Percentiles rank a stretch among this genome's conserved stretches.
Evolutionary conservation across 1,140 invertebrate genomes (phyloP).

Genomic region (Temnothorax longispinosus): DNA sequence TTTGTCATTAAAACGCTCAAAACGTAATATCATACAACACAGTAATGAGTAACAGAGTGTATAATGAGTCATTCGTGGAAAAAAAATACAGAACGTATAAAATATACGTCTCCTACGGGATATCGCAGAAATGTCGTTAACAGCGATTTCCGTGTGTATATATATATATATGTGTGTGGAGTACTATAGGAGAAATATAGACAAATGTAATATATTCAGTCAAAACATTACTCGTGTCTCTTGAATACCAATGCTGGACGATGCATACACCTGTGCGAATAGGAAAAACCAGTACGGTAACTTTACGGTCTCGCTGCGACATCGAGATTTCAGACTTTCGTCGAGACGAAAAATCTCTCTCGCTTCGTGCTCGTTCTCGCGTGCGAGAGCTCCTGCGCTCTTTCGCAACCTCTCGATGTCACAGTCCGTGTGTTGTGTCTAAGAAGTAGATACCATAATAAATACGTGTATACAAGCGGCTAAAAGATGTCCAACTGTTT

Average conservation of each 20-base stretch:
- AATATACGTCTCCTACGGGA: slow-evolving; percentile 65
- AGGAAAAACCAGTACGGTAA: slow-evolving; percentile 64
- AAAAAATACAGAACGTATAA: slow-evolving; percentile 28
- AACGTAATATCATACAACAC: slow-evolving; percentile 70
- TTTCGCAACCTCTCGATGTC: slow-evolving; percentile 63
- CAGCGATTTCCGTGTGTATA: slow-evolving; percentile 52
- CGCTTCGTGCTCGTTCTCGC: background rate
- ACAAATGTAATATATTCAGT: slow-evolving; percentile 64
- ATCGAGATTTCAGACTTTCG: slow-evolving; percentile 55
- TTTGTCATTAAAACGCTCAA: slow-evolving; percentile 59
- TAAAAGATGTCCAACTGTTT: background rate
- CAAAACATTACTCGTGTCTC: slow-evolving; percentile 67
- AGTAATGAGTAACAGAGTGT: slow-evolving; percentile 66
- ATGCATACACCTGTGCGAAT: slow-evolving; percentile 71
- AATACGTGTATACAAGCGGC: slow-evolving; percentile 43
- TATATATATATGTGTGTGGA: background rate
- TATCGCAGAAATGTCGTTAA: slow-evolving; percentile 56
- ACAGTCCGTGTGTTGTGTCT: slow-evolving; percentile 53
- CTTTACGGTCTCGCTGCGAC: slow-evolving; percentile 65
- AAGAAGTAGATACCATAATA: slow-evolving; percentile 31
- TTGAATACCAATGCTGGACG: slow-evolving; percentile 69
- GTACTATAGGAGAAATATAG: slow-evolving; percentile 51
- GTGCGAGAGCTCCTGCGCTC: background rate
- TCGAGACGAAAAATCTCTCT: background rate
- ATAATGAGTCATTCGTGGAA: slow-evolving; percentile 61